A percentile compares a stretch with the other conserved stretches of the same genome.
These are phyloP conservation scores for Hucho hucho DNA, from an alignment of 2,113 vertebrate genomes.

Conservation along the genomic window DNA sequence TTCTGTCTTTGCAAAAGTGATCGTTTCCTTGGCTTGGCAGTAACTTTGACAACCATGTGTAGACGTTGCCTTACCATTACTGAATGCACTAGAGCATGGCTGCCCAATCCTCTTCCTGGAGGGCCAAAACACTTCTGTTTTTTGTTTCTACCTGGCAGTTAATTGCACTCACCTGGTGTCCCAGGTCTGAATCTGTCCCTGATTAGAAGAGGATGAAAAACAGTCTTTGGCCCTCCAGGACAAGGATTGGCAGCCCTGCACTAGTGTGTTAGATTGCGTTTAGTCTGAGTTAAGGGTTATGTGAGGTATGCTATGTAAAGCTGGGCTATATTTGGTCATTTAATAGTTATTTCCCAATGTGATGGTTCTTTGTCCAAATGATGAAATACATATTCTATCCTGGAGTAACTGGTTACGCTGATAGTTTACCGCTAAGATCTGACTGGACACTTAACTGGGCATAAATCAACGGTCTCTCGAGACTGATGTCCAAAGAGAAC, in stretches of 20 bases:
- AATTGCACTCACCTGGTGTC: too few species aligned
- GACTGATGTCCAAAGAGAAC: neutral
- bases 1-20: neutral
- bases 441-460: slow-evolving; percentile 41
- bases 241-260: too few species aligned
- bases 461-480: too few species aligned
- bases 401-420: slow-evolving; percentile 60
- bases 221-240: too few species aligned
- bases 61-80: neutral
- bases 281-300: neutral
- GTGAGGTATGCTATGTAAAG: neutral
- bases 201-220: too few species aligned
- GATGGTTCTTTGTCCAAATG: neutral
- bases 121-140: too few species aligned
- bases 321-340: neutral
- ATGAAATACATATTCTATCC: slow-evolving; percentile 15
- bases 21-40: too few species aligned
- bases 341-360: neutral
- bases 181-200: too few species aligned
- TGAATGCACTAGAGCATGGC: neutral
- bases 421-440: slow-evolving; percentile 71
- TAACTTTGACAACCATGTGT: neutral
- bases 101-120: too few species aligned
- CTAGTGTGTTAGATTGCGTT: neutral
- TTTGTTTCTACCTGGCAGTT: too few species aligned